These are phyloP conservation scores for Teleiodes luculella DNA, from an alignment of 2,888 invertebrate species.

Conservation along the genomic window DNA sequence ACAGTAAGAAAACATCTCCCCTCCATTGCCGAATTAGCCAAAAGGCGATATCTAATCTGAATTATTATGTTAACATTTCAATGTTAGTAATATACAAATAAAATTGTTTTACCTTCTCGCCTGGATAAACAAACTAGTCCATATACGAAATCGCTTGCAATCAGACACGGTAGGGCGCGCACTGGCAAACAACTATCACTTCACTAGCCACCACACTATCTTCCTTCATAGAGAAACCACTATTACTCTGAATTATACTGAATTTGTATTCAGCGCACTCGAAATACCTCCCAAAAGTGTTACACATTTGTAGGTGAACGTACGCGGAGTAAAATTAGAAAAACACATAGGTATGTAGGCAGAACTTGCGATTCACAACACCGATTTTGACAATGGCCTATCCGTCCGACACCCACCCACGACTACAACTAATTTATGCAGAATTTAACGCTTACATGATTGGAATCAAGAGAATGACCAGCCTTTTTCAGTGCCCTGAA, in stretches of 20 bases:
- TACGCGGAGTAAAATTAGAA: constrained; percentile 47
- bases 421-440: neutral
- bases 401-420: constrained; percentile 7
- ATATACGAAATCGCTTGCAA: neutral
- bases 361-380: constrained; percentile 14
- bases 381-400: constrained; percentile 18
- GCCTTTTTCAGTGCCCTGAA: neutral
- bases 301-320: constrained; percentile 45
- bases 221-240: neutral
- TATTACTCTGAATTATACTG: constrained; percentile 27
- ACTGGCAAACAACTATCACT: neutral
- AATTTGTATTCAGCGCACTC: constrained; percentile 39
- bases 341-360: constrained; percentile 16
- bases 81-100: neutral
- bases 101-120: neutral
- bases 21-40: neutral
- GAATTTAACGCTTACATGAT: neutral
- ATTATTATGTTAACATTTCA: too few relatives aligned
- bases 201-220: neutral
- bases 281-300: constrained; percentile 36
- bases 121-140: neutral
- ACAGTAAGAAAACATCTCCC: too few relatives aligned
- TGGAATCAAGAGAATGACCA: constrained; percentile 7
- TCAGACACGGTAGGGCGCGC: constrained; percentile 2
- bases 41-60: too few relatives aligned